Evolutionary conservation across 2,113 vertebrate genomes (phyloP), one percentile per base, ranked within the genome.

Genomic region (Brachyhypopomus occidentalis): DNA sequence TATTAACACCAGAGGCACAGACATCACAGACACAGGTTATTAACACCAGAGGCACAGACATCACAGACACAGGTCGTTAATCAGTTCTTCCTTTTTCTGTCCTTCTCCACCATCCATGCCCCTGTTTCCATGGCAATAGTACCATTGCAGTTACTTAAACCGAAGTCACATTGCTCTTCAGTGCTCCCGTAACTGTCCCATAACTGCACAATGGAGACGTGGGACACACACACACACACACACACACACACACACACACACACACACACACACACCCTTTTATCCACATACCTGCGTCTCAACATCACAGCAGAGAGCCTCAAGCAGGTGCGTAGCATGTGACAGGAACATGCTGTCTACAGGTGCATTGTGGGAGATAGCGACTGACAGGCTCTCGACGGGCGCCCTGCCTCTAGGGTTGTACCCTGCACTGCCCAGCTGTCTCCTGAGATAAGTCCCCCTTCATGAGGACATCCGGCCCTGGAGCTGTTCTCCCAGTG

Each of bases 51-150:
- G 14, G 23, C 22, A 45, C 30, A 30, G 30, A 30, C 30, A 30
- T 30, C 30, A 23, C 30, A 70, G 3, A 84, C 77, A 73, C 58
- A 78, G 79, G 69, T 74, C 70, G 75, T 84, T 81, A 81, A 84
- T 74, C 83, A 72, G 60, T 20, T 55, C 41, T 48, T 74, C 73
- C 56, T 70, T 64, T 48, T 25, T 45, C 27, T 1, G 2, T 59
- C 36, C 30, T 38, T 16, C n/a, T 27, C 14, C n/a, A 2, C 34
- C 34, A 60, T 56, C 69, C 63, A 64, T 52, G 55, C 36, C 80
- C 77, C 59, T 85, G 80, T 85, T 85, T 85, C 84, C 84, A 85
- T 85, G 84, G 77, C 60, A 60, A 85, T 83, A 80, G 45, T 45
- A 9, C 66, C 78, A 62, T 45, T 72, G 80, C 64, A 72, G 80